Evolutionary conservation across 2,797 vertebrate genomes (phyloP).

Genomic region (Sorex maritimensis): DNA sequence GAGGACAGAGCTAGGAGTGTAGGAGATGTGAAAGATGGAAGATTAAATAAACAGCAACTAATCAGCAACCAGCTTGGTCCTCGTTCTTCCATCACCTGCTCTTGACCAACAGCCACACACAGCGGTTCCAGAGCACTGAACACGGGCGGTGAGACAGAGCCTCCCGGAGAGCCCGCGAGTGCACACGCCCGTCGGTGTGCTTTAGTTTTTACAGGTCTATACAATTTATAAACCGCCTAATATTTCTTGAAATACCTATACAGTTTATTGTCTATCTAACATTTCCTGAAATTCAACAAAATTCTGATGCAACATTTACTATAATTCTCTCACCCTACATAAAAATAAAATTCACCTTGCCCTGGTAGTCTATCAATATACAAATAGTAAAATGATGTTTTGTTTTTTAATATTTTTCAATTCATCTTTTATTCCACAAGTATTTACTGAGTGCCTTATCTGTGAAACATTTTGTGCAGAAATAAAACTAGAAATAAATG

Average conservation of each 20-base stretch:
- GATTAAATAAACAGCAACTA: no score
- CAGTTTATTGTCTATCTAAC: no score
- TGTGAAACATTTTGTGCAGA: not conserved
- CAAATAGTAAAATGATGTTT: not conserved
- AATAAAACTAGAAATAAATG: slow-evolving; percentile 11
- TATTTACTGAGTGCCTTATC: not conserved
- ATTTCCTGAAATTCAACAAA: slow-evolving; percentile 28
- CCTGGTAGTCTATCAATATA: not conserved
- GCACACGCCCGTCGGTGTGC: no score
- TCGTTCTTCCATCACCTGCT: no score
- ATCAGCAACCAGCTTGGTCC: no score
- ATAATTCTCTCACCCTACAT: not conserved
- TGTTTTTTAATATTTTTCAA: slow-evolving; percentile 18
- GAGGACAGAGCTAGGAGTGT: no score
- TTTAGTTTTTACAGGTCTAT: not conserved
- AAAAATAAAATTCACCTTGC: not conserved
- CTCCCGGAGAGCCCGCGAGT: no score
- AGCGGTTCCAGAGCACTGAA: no score
- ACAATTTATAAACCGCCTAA: not conserved
- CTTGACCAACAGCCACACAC: no score
- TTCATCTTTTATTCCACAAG: not conserved
- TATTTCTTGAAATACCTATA: not conserved
- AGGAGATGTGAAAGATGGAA: no score
- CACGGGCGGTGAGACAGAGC: no score
- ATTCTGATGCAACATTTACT: not conserved